Conservation (phyloP, 2,888 invertebrate species). For the Tromatobia lineatoria region DNA sequence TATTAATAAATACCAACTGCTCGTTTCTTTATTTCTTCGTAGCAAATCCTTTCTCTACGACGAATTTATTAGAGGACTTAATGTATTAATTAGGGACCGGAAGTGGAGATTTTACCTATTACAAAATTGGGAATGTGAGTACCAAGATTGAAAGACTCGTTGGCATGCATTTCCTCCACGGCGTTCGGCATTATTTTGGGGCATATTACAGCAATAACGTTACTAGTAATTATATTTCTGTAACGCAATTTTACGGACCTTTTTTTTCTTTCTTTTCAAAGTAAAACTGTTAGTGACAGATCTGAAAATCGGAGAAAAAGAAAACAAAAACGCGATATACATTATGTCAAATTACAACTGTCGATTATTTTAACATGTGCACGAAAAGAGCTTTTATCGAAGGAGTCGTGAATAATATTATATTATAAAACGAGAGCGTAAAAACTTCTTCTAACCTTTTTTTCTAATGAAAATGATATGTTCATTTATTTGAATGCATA, state of each 20-base stretch:
- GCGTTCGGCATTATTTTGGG: not conserved
- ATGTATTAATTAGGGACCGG: not conserved
- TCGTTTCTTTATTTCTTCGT: not conserved
- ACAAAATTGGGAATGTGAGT: slow-evolving; percentile 71
- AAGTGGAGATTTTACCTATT: slow-evolving; percentile 67
- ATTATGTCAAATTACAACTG: too few species aligned
- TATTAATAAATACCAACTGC: slow-evolving; percentile 2
- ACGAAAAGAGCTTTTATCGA: too few species aligned
- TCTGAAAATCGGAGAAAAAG: too few species aligned
- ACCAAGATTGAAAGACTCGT: slow-evolving; percentile 52
- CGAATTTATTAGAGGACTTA: not conserved
- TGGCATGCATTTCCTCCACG: not conserved
- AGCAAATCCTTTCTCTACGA: not conserved
- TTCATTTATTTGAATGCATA: too few species aligned
- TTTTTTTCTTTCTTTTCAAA: too few species aligned
- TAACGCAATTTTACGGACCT: not conserved
- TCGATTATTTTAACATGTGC: too few species aligned
- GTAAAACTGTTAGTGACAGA: too few species aligned
- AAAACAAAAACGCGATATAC: too few species aligned
- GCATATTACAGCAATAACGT: not conserved
- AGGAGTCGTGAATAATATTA: too few species aligned
- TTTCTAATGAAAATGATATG: too few species aligned
- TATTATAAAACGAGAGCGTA: too few species aligned
- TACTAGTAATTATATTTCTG: not conserved
- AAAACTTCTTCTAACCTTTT: too few species aligned